Conservation (phyloP, 2,888 invertebrate genomes). For the Hirtodrosophila alboralis region DNA sequence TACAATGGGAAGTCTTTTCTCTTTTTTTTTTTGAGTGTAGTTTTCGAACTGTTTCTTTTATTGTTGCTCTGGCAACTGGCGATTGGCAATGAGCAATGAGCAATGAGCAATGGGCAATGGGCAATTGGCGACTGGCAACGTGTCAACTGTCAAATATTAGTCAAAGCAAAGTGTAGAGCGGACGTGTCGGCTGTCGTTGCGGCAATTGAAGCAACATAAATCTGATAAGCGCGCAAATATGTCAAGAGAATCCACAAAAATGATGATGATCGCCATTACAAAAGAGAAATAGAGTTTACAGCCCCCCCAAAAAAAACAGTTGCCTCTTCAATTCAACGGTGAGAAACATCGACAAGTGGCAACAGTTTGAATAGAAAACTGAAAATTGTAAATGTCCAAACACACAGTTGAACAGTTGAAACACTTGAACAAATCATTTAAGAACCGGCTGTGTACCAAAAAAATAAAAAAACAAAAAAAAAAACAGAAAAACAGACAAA, state of each 20-base stretch:
- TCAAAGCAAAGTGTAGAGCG: conserved; percentile 62
- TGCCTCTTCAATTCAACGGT: conserved; percentile 27
- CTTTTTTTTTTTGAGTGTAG: conserved; percentile 19
- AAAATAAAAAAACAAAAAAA: too few species aligned
- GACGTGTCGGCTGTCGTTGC: conserved; percentile 60
- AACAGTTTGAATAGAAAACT: conserved; percentile 39
- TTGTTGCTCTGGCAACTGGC: conserved; percentile 11
- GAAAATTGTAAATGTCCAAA: conserved; percentile 42
- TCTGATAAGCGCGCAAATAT: conserved; percentile 76
- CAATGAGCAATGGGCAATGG: too few species aligned
- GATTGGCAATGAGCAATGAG: too few species aligned
- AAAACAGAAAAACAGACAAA: too few species aligned
- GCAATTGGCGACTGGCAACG: conserved; percentile 58
- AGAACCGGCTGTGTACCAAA: conserved; percentile 64
- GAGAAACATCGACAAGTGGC: conserved; percentile 64
- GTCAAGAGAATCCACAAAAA: conserved; percentile 61
- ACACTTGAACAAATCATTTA: conserved; percentile 53
- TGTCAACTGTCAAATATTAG: conserved; percentile 78
- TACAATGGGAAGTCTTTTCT: too few species aligned
- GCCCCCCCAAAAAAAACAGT: conserved; percentile 15
- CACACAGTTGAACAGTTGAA: conserved; percentile 15
- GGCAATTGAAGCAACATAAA: conserved; percentile 71
- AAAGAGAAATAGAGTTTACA: neutral
- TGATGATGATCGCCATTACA: conserved; percentile 45
- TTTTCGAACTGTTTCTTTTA: conserved; percentile 3